Evolutionary conservation across 2,888 invertebrate species (phyloP).

Genomic region (Notocelia uddmanniana): DNA sequence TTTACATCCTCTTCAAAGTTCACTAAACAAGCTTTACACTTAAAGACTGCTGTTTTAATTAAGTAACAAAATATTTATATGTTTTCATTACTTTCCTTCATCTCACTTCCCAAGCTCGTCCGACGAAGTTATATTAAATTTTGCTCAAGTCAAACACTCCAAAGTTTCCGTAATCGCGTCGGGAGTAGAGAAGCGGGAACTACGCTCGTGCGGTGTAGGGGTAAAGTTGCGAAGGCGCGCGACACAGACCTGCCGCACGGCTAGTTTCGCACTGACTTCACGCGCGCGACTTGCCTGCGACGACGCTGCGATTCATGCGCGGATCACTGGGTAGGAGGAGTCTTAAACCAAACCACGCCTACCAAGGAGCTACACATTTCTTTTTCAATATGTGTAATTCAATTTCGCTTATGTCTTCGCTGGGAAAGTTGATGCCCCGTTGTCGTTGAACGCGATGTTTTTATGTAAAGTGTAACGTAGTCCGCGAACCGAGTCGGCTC

Average conservation of each 20-base stretch:
- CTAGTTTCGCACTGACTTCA: slow-evolving; percentile 46
- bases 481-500: slow-evolving; percentile 81
- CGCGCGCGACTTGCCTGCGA: slow-evolving; percentile 68
- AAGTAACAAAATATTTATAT: slow-evolving; percentile 62
- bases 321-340: slow-evolving; percentile 80
- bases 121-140: slow-evolving; percentile 64
- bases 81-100: slow-evolving; percentile 57
- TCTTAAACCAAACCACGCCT: slow-evolving; percentile 81
- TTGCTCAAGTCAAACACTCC: slow-evolving; percentile 62
- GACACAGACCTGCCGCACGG: slow-evolving; percentile 65
- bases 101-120: slow-evolving; percentile 60
- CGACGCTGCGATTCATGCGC: slow-evolving; percentile 77
- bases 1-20: slow-evolving; percentile 64
- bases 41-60: slow-evolving; percentile 58
- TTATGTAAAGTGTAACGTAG: slow-evolving; percentile 86
- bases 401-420: slow-evolving; percentile 86
- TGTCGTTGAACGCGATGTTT: slow-evolving; percentile 86
- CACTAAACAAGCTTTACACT: slow-evolving; percentile 73
- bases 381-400: slow-evolving; percentile 87
- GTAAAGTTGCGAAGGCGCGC: slow-evolving; percentile 65
- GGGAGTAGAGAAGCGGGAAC: slow-evolving; percentile 57
- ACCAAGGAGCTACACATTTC: slow-evolving; percentile 86
- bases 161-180: slow-evolving; percentile 62
- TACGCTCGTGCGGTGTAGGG: slow-evolving; percentile 60
- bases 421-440: slow-evolving; percentile 86